A percentile compares a stretch with the other conserved stretches of the same genome.
These are phyloP conservation scores for Agonum fuliginosum DNA, from an alignment of 2,888 invertebrate genomes.

Conservation along the genomic window DNA sequence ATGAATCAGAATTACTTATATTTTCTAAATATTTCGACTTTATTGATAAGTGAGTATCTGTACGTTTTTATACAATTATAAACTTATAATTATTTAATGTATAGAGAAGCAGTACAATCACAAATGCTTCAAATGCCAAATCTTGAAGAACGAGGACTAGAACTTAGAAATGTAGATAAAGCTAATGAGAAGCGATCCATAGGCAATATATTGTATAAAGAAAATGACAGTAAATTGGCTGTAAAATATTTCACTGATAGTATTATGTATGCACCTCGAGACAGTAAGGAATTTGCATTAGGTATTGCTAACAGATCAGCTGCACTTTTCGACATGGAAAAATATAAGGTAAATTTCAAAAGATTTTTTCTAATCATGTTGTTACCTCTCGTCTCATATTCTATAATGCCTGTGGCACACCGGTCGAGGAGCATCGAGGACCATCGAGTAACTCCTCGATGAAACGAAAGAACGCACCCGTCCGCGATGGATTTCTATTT, in stretches of 20 bases:
- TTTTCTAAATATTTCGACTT: background rate
- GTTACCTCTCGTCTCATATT: no score
- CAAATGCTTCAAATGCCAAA: background rate
- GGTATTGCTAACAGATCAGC: constrained; percentile 84
- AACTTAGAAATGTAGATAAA: background rate
- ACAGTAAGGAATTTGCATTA: constrained; percentile 76
- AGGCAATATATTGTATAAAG: constrained; percentile 25
- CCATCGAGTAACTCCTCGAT: no score
- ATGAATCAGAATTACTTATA: background rate
- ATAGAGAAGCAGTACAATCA: background rate
- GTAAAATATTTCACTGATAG: constrained; percentile 75
- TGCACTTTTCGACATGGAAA: constrained; percentile 77
- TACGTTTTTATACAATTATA: background rate
- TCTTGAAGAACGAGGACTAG: no score
- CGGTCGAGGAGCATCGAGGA: no score
- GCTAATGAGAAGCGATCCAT: background rate
- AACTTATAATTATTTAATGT: background rate
- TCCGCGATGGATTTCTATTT: no score
- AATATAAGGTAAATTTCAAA: constrained; percentile 73
- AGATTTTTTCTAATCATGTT: no score
- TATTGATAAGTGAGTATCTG: constrained; percentile 6
- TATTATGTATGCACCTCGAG: constrained; percentile 76
- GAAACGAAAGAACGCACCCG: no score
- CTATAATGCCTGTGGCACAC: no score
- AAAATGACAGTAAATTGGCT: background rate